Conservation (phyloP, 2,888 invertebrate genomes). For the Seira sanloemensis region DNA sequence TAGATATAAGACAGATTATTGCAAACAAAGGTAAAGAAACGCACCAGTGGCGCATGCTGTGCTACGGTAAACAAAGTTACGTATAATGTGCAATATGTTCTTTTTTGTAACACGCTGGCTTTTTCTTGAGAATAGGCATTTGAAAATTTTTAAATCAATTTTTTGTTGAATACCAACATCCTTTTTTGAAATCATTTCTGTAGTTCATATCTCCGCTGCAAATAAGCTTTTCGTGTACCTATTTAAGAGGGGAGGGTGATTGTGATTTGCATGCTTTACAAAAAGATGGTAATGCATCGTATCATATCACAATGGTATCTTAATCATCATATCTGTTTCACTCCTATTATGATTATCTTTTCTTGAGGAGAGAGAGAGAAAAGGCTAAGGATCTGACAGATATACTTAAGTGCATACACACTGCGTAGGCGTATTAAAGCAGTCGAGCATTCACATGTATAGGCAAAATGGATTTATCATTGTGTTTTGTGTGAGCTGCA, state of each 20-base stretch:
- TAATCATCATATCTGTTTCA: slow-evolving; percentile 1
- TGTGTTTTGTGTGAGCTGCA: background rate
- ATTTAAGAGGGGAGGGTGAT: background rate
- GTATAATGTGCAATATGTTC: background rate
- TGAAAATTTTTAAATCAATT: background rate
- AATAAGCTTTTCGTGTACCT: background rate
- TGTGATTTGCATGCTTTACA: background rate
- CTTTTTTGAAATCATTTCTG: background rate
- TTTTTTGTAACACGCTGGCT: background rate
- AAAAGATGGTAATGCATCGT: slow-evolving; percentile 6
- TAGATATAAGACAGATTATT: background rate
- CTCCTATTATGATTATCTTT: background rate
- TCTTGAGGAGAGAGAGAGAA: background rate
- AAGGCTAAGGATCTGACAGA: background rate
- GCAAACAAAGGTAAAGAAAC: slow-evolving; percentile 17
- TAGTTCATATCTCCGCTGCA: background rate
- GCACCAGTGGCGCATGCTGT: background rate
- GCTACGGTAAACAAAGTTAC: slow-evolving; percentile 17
- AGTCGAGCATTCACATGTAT: background rate
- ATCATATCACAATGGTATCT: background rate
- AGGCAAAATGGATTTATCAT: background rate
- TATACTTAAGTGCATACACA: background rate
- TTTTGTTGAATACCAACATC: background rate
- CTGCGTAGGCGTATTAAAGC: background rate
- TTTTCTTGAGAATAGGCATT: background rate